phyloP scores from a whole-genome alignment of 2,888 invertebrate species.

The Hipparchia sbordonii region DNA sequence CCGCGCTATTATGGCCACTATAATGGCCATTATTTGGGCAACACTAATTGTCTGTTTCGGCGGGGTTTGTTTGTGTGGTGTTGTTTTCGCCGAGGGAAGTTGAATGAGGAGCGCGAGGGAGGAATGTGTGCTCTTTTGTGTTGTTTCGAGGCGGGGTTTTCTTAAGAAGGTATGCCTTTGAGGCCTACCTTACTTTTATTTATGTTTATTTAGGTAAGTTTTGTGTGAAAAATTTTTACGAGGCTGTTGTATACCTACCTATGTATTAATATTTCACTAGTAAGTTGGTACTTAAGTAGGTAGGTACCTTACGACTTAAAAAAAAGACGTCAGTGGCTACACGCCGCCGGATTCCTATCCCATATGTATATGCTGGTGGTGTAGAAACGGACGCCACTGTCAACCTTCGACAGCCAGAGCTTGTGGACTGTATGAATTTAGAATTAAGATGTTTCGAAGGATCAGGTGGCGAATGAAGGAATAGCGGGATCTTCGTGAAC shows the following conservation, averaged over 20 bases:
- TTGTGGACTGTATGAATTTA: too few species aligned
- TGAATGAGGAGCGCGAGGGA: conserved; percentile 22
- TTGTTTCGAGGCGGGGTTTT: conserved; percentile 5
- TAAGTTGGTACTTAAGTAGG: too few species aligned
- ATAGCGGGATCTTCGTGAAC: too few species aligned
- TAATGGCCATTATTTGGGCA: conserved; percentile 48
- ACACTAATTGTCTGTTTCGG: conserved; percentile 46
- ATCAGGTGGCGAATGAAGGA: too few species aligned
- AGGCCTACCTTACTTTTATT: not conserved
- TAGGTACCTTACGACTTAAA: too few species aligned
- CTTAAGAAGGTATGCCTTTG: not conserved
- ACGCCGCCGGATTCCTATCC: too few species aligned
- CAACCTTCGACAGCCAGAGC: too few species aligned
- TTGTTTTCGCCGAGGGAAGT: conserved; percentile 36
- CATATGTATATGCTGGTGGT: too few species aligned
- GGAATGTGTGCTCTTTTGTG: conserved; percentile 29
- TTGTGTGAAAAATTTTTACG: not conserved
- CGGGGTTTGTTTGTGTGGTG: conserved; percentile 24
- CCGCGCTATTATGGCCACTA: conserved; percentile 30
- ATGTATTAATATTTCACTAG: too few species aligned
- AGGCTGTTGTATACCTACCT: not conserved
- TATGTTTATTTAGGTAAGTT: not conserved
- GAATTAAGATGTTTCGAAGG: too few species aligned
- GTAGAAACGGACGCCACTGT: too few species aligned
- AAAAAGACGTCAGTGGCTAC: too few species aligned